Evolutionary conservation across 2,113 vertebrate genomes (phyloP).

Genomic region (Argyrosomus japonicus): DNA sequence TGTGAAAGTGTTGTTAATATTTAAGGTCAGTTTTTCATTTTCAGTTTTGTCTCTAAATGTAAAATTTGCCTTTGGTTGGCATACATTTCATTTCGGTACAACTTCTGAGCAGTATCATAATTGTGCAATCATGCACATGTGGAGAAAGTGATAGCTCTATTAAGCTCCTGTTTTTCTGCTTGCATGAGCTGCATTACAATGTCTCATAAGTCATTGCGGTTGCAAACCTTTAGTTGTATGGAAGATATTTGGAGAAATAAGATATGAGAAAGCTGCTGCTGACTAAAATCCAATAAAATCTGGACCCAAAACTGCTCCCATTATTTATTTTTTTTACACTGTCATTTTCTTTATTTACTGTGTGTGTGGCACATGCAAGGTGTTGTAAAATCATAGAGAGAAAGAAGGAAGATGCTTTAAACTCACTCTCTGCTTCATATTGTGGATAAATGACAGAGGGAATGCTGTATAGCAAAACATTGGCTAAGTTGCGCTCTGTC

Average conservation of each 20-base stretch:
- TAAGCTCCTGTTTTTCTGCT: neutral
- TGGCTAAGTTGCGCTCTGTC: fast-evolving
- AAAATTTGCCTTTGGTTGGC: neutral
- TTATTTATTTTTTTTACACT: constrained; percentile 41
- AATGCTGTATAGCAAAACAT: neutral
- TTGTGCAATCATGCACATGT: neutral
- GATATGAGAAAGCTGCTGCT: constrained; percentile 5
- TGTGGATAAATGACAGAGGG: neutral
- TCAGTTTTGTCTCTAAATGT: neutral
- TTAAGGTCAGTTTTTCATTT: neutral
- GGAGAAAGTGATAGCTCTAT: constrained; percentile 2
- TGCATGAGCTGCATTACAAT: constrained; percentile 12
- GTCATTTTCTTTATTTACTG: constrained; percentile 1
- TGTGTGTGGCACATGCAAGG: neutral
- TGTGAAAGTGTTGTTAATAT: too few species aligned
- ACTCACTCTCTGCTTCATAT: neutral
- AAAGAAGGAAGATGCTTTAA: neutral
- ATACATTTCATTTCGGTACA: neutral
- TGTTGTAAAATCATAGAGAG: neutral
- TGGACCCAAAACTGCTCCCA: constrained; percentile 30
- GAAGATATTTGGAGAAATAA: constrained; percentile 15
- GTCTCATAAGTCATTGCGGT: constrained; percentile 3
- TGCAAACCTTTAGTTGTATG: neutral
- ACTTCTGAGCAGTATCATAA: neutral
- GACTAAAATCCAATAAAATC: constrained; percentile 26